Evolutionary conservation across 2,888 invertebrate genomes (phyloP), one percentile per base, ranked within the genome.

Genomic region (Spilarctia lutea): DNA sequence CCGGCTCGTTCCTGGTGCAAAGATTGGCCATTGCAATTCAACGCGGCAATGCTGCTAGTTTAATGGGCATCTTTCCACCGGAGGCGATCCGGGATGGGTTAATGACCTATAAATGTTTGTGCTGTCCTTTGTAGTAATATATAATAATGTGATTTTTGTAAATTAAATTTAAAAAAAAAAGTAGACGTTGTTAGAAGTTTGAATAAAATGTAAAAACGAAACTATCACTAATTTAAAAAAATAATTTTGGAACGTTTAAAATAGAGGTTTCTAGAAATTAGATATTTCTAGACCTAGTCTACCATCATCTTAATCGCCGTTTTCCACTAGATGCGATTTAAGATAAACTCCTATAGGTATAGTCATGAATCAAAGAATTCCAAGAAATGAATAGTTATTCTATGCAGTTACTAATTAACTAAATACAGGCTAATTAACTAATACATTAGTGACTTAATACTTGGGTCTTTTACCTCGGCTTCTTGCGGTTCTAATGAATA

Each of bases 401-500:
- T 56, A 56, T 20, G 2, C 11, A 56, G 52, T 56, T 24, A n/a
- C 11, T 56, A n/a, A n/a, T 56, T 56, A 56, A 56, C 52, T 56
- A 20, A 24, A 52, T 52, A n/a, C 11, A n/a, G n/a, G 3, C n/a
- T 56, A 56, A 56, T 56, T 56, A 56, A 13, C 13, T n/a, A 60
- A 27, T 60, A 4, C 13, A 60, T 27, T 60, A 27, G 27, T 16
- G 13, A 27, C 27, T 60, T 60, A 16, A 16, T 60, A 27, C 56
- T 56, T 27, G 56, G n/a, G 3, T 56, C 27, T 13, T 56, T 56
- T 3, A n/a, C 13, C n/a, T 56, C 11, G 56, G 10, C 4, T 56
- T 39, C 18, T 68, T 52, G 48, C 60, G 30, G 20, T 27, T 27
- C 20, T 30, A 63, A 63, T 63, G 63, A 63, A 71, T 42, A 71